phyloP scores from a whole-genome alignment of 2,888 invertebrate genomes.

The Rhingia campestris region DNA sequence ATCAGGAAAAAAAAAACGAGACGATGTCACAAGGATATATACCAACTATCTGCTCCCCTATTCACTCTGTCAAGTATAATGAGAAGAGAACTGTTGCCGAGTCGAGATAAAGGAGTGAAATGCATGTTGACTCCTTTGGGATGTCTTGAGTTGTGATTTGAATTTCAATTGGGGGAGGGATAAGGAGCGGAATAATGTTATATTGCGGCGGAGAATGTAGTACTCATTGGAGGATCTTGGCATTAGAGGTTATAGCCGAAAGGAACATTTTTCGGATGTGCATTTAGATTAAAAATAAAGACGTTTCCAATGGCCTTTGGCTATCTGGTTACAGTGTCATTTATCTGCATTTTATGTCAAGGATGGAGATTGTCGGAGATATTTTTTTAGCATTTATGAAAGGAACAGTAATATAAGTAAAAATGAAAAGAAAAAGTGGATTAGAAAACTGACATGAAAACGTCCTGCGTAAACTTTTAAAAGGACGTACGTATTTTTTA shows the following conservation, averaged over 20 bases:
- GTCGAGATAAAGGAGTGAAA: constrained; percentile 10
- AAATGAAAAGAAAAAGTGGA: no score
- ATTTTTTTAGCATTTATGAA: neutral
- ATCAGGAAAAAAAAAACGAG: constrained; percentile 22
- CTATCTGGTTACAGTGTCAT: neutral
- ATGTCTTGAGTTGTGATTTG: constrained; percentile 31
- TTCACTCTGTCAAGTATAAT: neutral
- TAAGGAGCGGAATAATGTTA: constrained; percentile 29
- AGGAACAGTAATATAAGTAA: neutral
- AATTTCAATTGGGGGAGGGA: constrained; percentile 28
- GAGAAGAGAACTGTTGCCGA: constrained; percentile 25
- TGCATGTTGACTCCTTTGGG: neutral
- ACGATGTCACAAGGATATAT: constrained; percentile 2
- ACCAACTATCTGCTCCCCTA: neutral
- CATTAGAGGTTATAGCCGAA: constrained; percentile 7
- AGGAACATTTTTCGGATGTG: neutral
- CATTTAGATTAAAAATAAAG: constrained; percentile 1
- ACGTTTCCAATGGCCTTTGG: neutral
- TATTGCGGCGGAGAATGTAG: constrained; percentile 52
- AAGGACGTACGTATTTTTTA: neutral
- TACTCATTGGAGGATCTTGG: constrained; percentile 8
- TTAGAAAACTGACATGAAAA: no score
- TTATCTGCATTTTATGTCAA: neutral
- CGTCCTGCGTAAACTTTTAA: no score
- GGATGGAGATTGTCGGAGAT: neutral